These are phyloP conservation scores for Cygnus olor DNA, from an alignment of 2,797 vertebrate genomes.

Conservation along the genomic window DNA sequence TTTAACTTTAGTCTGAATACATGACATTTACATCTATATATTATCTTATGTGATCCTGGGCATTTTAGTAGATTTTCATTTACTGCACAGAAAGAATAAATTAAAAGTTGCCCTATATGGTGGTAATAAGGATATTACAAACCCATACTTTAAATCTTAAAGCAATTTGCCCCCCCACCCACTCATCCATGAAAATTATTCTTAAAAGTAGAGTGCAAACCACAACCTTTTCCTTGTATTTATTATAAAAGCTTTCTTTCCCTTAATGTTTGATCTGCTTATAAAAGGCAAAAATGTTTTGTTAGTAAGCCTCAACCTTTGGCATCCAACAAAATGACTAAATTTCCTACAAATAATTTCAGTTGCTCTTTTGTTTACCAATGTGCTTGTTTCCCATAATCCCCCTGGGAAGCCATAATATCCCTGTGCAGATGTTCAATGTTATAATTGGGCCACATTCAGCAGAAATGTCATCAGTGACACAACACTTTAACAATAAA, in stretches of 20 bases:
- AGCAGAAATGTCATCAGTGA: constrained; percentile 55
- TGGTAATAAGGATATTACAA: not conserved
- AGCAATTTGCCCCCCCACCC: not conserved
- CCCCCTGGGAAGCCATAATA: not conserved
- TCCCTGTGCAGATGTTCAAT: constrained; percentile 42
- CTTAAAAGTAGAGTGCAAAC: constrained; percentile 22
- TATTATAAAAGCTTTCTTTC: constrained; percentile 9
- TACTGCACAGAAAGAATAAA: constrained; percentile 45
- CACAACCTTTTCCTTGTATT: not conserved
- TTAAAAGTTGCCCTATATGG: not conserved
- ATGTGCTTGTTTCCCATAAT: constrained; percentile 21
- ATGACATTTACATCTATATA: constrained; percentile 4
- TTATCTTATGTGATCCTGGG: not conserved
- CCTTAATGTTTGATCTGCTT: constrained; percentile 41
- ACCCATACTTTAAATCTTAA: constrained; percentile 16
- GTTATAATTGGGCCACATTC: constrained; percentile 61
- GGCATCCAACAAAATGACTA: constrained; percentile 55
- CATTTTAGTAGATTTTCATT: constrained; percentile 36
- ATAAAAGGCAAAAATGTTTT: constrained; percentile 36
- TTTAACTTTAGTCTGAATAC: constrained; percentile 18
- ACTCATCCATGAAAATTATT: not conserved
- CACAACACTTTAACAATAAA: constrained; percentile 54
- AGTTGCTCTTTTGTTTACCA: constrained; percentile 46
- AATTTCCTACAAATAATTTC: constrained; percentile 54
- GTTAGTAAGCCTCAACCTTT: constrained; percentile 43